Base-by-base conservation (phyloP, 2,888 invertebrate species). In the Acanthosepion pharaonis region DNA sequence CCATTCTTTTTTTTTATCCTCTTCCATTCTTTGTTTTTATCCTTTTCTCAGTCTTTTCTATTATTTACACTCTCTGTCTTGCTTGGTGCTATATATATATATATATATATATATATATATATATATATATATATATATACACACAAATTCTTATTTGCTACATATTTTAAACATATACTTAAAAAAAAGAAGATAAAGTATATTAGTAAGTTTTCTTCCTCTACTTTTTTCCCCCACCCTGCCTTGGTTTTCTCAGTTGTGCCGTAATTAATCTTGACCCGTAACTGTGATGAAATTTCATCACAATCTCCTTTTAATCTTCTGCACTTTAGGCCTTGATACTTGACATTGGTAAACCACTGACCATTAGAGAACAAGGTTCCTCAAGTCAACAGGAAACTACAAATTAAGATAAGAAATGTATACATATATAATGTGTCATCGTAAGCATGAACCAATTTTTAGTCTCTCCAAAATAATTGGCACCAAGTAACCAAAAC, bases 371-470 rank as follows among this genome's bases (percentile, higher is more conserved):
- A 78, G 11, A 78, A 78, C 78, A 78, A 78, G 2, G 11, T 78
- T 78, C 33, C n/a, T 78, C 33, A n/a, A 78, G 78, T 78, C n/a
- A n/a, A 78, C 78, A 78, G 78, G 78, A 78, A 78, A 78, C n/a
- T 33, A 78, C n/a, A 78, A 78, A 78, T 78, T 78, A n/a, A 78
- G 78, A 78, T 78, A 78, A 78, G n/a, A n/a, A n/a, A 78, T 33
- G 11, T n/a, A n/a, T 33, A 78, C 11, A 33, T 15, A 78, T 78
- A 78, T 15, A 33, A n/a, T 78, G 78, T 78, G n/a, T 78, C 78
- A 78, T 78, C 9, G 15, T 78, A 78, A 78, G 78, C 33, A n/a
- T 11, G 15, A n/a, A 78, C n/a, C 33, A 78, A n/a, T 18, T 78
- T 78, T 78, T n/a, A 18, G n/a, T 78, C 78, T 78, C 78, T 33